These are phyloP conservation scores for Pseudomyrmex pallidus DNA, from an alignment of 1,140 invertebrate genomes.

Conservation along the genomic window DNA sequence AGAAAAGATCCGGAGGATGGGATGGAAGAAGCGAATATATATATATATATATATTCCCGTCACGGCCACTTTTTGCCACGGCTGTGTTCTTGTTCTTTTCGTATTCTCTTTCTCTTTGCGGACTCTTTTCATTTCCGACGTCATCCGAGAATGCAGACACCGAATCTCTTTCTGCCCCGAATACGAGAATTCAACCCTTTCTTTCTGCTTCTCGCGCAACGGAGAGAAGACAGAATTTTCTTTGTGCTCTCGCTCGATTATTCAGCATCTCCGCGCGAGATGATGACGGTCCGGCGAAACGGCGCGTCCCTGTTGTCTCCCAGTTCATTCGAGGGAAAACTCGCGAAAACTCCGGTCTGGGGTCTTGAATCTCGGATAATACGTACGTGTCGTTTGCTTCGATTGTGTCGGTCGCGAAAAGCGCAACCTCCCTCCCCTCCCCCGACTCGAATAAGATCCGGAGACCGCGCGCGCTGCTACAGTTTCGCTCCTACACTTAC, in stretches of 20 bases:
- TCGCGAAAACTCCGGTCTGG: neutral
- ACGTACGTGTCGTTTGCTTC: conserved; percentile 28
- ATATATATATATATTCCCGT: neutral
- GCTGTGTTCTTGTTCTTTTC: too few relatives aligned
- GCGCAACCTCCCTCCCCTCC: neutral
- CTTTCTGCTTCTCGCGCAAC: conserved; percentile 13
- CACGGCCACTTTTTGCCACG: conserved; percentile 15
- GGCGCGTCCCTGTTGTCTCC: neutral
- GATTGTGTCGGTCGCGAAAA: conserved; percentile 1
- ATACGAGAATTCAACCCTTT: conserved; percentile 37
- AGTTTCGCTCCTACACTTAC: conserved; percentile 7
- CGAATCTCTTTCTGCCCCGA: conserved; percentile 18
- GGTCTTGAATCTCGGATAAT: conserved; percentile 21
- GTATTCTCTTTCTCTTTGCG: neutral
- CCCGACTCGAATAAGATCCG: neutral
- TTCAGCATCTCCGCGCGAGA: conserved; percentile 36
- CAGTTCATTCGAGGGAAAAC: neutral
- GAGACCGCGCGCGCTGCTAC: neutral
- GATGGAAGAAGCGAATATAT: neutral
- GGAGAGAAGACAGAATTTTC: conserved; percentile 8
- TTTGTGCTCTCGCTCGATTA: conserved; percentile 55
- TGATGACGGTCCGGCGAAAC: conserved; percentile 26
- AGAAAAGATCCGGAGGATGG: conserved; percentile 17
- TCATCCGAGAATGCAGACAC: conserved; percentile 34
- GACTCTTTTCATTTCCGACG: conserved; percentile 11